phyloP scores from a whole-genome alignment of 2,797 vertebrate species.

The Etheostoma perlongum region DNA sequence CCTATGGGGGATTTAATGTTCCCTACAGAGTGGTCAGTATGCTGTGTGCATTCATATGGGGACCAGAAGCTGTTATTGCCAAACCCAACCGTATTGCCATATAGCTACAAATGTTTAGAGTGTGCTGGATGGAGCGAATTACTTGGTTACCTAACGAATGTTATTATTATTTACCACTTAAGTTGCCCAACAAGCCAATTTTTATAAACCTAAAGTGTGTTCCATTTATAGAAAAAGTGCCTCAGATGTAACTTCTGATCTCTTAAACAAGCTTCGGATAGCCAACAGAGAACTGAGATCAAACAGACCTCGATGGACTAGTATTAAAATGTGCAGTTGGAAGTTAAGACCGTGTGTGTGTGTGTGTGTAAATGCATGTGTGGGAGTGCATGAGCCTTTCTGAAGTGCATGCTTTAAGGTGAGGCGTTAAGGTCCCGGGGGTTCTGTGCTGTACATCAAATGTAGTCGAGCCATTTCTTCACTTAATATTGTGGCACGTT shows the following conservation, averaged over 20 bases:
- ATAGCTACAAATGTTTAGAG: not conserved
- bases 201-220: not conserved
- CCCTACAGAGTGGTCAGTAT: not conserved
- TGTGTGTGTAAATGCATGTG: not conserved
- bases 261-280: constrained; percentile 28
- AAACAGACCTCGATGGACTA: constrained; percentile 41
- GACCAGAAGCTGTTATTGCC: not conserved
- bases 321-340: constrained; percentile 16
- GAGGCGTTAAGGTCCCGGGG: constrained; percentile 33
- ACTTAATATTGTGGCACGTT: constrained; percentile 59
- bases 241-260: constrained; percentile 29
- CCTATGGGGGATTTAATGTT: not conserved
- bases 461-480: constrained; percentile 38
- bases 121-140: not conserved
- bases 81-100: not conserved
- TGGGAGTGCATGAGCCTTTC: not conserved
- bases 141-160: not conserved
- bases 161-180: not conserved
- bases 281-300: constrained; percentile 40
- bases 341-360: not conserved
- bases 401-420: constrained; percentile 10
- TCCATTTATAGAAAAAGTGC: constrained; percentile 20
- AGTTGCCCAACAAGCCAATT: constrained; percentile 1
- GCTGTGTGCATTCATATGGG: not conserved
- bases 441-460: constrained; percentile 39